These are phyloP conservation scores for Troides oblongomaculatus DNA, from an alignment of 2,888 invertebrate genomes.

Conservation along the genomic window DNA sequence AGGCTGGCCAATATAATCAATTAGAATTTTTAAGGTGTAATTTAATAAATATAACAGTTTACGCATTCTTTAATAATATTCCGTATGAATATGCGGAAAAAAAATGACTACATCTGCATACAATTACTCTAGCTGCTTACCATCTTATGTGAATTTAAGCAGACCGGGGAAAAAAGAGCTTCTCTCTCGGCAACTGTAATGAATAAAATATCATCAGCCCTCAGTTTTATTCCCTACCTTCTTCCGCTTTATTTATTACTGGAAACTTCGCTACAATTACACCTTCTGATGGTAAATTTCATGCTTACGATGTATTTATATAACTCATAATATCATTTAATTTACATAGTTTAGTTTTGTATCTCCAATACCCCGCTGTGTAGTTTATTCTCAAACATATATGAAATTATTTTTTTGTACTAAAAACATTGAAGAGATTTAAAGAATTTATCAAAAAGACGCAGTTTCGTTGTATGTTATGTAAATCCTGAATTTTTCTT, in stretches of 20 bases:
- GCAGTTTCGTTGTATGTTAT: too few relatives aligned
- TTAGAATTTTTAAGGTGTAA: too few relatives aligned
- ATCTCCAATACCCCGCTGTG: too few relatives aligned
- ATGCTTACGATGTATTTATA: neutral
- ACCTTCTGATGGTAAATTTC: neutral
- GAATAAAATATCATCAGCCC: constrained; percentile 5
- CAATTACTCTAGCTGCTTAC: constrained; percentile 1
- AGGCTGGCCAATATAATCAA: too few relatives aligned
- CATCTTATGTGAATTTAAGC: constrained; percentile 3
- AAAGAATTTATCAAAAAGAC: too few relatives aligned
- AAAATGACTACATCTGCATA: neutral
- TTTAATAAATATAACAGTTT: neutral
- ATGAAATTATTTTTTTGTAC: too few relatives aligned
- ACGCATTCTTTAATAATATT: neutral
- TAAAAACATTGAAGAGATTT: too few relatives aligned
- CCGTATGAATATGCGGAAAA: neutral
- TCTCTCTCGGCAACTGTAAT: neutral
- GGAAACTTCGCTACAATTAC: neutral
- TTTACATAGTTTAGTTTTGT: too few relatives aligned
- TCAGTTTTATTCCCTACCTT: constrained; percentile 1
- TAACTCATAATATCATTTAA: too few relatives aligned
- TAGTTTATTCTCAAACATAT: too few relatives aligned
- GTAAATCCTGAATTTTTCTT: too few relatives aligned
- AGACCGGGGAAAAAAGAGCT: neutral
- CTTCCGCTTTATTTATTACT: neutral